Evolutionary conservation across 2,113 vertebrate species (phyloP), one percentile per base, ranked within the genome.

Genomic region (Crotalus horridus): DNA sequence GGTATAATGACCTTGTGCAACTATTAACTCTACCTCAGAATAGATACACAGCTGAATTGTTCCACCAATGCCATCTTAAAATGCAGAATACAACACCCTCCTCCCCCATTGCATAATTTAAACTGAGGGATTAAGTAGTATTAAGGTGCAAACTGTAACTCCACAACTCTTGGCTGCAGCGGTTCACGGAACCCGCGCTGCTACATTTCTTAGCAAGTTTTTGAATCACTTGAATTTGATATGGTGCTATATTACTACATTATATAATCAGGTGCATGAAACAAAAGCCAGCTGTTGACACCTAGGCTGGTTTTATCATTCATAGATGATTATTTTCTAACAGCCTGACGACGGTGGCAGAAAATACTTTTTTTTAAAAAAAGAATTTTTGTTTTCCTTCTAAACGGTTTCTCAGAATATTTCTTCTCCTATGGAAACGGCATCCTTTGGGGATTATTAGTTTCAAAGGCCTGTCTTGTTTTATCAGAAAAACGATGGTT

Each of bases 1-100:
- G 95, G 93, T 93, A 93, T 94, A 69, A 92, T 91, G 92, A 94
- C 93, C 20, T 74, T 90, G 69, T 94, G 55, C 94, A 55, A 93
- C 90, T 85, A 87, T 94, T 96, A 96, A 96, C 97, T 97, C 97
- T 98, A 97, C 97, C 98, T 98, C 97, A 96, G 90, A 96, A 94
- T 91, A 91, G 92, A 92, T 93, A 90, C 88, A 95, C 94, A 96
- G 95, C 96, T 93, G 94, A 95, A 95, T 96, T 89, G 12, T 95
- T 94, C 0, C 2, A 64, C 89, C 94, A 89, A 48, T 53, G 81
- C 81, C 91, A 1, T 55, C 90, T 74, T 85, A n/a, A 92, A 92
- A 89, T 86, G 54, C 9, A 46, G 93, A 91, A 91, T 64, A 89
- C 92, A 89, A 94, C 90, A 94, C 96, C 85, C 95, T 92, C 10